Evolutionary conservation across 92 coral and sea anemone genomes (phyloP), one percentile per base, ranked within the genome.

Genomic region (Paramuricea clavata): DNA sequence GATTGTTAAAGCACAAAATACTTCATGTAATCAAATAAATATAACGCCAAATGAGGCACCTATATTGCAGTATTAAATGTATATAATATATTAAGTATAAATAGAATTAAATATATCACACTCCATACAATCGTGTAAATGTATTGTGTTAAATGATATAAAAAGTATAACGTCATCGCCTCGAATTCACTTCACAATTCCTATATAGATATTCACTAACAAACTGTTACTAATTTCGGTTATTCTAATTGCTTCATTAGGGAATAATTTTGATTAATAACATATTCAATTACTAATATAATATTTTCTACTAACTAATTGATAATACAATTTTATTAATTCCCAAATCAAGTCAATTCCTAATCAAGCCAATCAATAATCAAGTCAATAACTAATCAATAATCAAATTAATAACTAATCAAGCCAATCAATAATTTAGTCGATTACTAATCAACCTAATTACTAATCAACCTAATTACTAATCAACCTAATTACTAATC

Each of bases 1-100:
- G 50, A 72, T 72, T 39, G 56, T 34, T 67, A 34, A 30, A 67
- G 1, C 23, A 15, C 36, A 2, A 67, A 67, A 44, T 44, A 34
- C 56, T 72, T 72, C 50, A 39, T 72, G 78, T 72, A 72, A 72
- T 13, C 12, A 21, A 54, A 19, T 54, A 9, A 54, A 54, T 54
- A 54, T 35, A 34, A 9, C 30, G 56, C 41, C 56, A 72, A 72
- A 33, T 65, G 72, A 65, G 21, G 72, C 72, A 1, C 72, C 39
- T 30, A 65, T 65, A 28, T 13, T 28, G 31, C 72, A 65, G 17
- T 65, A 28, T 27, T 65, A 65, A 65, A 65, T 65, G 72, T 65
- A 65, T 19, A 65, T 65, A 65, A 7, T 13, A 65, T 65, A 65
- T 33, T 31, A 65, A 28, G 36, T 65, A 26, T 28, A 65, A 60